Evolutionary conservation across 2,113 vertebrate species (phyloP).

Genomic region (Prolemur simus): DNA sequence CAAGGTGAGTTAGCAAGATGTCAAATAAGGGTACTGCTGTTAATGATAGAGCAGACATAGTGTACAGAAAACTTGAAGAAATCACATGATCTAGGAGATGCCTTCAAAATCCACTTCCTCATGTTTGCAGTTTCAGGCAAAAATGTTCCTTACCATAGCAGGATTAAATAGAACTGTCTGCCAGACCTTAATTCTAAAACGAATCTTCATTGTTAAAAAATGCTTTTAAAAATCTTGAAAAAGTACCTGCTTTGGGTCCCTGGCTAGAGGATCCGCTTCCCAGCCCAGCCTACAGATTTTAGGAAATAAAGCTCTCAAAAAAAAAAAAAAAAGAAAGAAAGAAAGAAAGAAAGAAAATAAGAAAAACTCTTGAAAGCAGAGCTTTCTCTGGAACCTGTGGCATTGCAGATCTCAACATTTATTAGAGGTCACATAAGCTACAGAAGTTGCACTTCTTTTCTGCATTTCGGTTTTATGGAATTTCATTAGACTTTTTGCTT

Average conservation of each 20-base stretch:
- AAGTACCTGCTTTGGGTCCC: no score
- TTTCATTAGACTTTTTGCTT: conserved; percentile 3
- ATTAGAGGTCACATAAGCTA: not conserved
- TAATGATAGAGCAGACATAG: not conserved
- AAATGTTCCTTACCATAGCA: not conserved
- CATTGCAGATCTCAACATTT: not conserved
- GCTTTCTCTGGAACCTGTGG: not conserved
- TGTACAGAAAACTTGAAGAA: not conserved
- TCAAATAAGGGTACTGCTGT: not conserved
- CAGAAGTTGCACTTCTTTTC: not conserved
- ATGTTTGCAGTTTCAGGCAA: not conserved
- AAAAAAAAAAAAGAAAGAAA: no score
- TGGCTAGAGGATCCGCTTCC: no score
- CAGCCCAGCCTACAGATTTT: no score
- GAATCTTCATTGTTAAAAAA: not conserved
- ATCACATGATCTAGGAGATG: not conserved
- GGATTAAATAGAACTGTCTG: not conserved
- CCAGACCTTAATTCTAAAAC: not conserved
- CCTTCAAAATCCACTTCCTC: not conserved
- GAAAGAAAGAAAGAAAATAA: no score
- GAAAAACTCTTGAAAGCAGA: not conserved
- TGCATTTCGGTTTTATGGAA: not conserved
- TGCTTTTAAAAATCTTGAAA: not conserved
- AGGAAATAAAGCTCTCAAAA: no score
- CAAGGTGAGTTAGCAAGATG: not conserved